Conservation (phyloP, 2,113 vertebrate species). For the Ivindomyrus marchei region DNA sequence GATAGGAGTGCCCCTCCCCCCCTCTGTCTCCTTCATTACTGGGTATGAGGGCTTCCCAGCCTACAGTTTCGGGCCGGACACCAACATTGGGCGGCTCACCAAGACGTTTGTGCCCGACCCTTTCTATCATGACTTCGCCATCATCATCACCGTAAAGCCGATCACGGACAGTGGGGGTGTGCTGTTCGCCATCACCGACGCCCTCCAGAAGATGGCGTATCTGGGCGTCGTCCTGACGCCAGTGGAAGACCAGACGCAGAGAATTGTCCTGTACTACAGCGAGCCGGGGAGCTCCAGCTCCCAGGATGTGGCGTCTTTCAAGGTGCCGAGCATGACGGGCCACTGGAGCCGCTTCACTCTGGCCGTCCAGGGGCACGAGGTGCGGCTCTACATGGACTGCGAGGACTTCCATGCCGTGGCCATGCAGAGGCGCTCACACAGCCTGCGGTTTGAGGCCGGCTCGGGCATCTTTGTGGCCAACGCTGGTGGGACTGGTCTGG, state of each 20-base stretch:
- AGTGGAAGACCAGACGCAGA: slow-evolving; percentile 75
- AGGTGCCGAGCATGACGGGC: slow-evolving; percentile 77
- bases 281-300: slow-evolving; percentile 67
- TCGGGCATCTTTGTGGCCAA: slow-evolving; percentile 90
- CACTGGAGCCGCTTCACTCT: slow-evolving; percentile 80
- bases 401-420: slow-evolving; percentile 71
- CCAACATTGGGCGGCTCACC: slow-evolving; percentile 82
- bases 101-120: slow-evolving; percentile 71
- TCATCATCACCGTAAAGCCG: slow-evolving; percentile 70
- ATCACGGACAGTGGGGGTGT: slow-evolving; percentile 67
- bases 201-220: slow-evolving; percentile 79
- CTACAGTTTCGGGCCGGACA: slow-evolving; percentile 78
- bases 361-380: slow-evolving; percentile 65
- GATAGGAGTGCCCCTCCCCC: slow-evolving; percentile 87
- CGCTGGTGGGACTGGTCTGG: slow-evolving; percentile 77
- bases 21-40: slow-evolving; percentile 81
- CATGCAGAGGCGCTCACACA: slow-evolving; percentile 60
- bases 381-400: slow-evolving; percentile 80
- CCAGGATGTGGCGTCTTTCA: slow-evolving; percentile 76
- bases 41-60: slow-evolving; percentile 88
- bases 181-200: slow-evolving; percentile 85
- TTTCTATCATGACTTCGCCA: slow-evolving; percentile 79
- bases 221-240: slow-evolving; percentile 73
- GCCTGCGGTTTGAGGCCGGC: slow-evolving; percentile 73
- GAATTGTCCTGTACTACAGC: slow-evolving; percentile 78